Conservation (phyloP, 1,140 invertebrate genomes). For the Bombus haemorrhoidalis region DNA sequence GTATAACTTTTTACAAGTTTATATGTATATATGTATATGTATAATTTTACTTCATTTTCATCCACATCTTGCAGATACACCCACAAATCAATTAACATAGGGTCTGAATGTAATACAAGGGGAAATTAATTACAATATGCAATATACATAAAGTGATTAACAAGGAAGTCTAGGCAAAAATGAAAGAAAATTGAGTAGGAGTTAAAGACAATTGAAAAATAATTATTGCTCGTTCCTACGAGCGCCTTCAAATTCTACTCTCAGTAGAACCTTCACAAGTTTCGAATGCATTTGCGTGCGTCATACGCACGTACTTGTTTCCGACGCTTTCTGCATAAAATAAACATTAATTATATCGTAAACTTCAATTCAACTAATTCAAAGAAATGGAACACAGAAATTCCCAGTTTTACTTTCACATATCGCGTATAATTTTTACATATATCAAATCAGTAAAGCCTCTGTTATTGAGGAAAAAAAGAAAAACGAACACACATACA, state of each 20-base stretch:
- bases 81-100: slow-evolving; percentile 40
- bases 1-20: slow-evolving; percentile 44
- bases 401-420: not conserved
- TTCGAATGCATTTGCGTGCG: slow-evolving; percentile 35
- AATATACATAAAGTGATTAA: slow-evolving; percentile 37
- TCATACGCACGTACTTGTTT: slow-evolving; percentile 29
- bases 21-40: slow-evolving; percentile 46
- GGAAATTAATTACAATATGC: slow-evolving; percentile 53
- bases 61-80: slow-evolving; percentile 59
- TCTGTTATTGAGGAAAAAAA: slow-evolving; percentile 6
- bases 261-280: slow-evolving; percentile 34
- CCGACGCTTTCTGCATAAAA: not conserved
- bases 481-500: slow-evolving; percentile 29
- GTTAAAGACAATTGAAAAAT: slow-evolving; percentile 16
- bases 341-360: slow-evolving; percentile 19
- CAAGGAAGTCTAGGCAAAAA: slow-evolving; percentile 13
- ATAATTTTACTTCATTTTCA: slow-evolving; percentile 32
- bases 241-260: slow-evolving; percentile 33
- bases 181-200: slow-evolving; percentile 10
- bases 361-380: slow-evolving; percentile 4
- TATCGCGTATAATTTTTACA: not conserved
- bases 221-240: slow-evolving; percentile 7
- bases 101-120: slow-evolving; percentile 40
- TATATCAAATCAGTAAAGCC: slow-evolving; percentile 9
- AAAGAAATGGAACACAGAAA: slow-evolving; percentile 27